phyloP scores from a whole-genome alignment of 92 coral and sea anemone species.

The Epizoanthus fatuus region DNA sequence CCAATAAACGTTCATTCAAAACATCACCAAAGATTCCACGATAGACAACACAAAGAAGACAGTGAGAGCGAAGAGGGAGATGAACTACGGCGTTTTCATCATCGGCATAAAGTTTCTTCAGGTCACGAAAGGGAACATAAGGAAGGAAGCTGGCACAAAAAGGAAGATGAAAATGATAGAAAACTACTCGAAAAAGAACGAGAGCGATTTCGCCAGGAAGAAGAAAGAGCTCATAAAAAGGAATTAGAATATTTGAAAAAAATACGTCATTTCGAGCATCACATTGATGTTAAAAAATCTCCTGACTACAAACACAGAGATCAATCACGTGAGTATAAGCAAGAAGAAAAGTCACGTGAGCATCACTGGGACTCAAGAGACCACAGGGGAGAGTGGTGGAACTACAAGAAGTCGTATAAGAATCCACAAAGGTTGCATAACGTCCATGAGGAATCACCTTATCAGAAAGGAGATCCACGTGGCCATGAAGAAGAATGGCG shows the following conservation, averaged over 20 bases:
- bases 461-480: constrained; percentile 3
- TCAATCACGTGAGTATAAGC: background rate
- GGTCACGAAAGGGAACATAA: background rate
- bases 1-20: background rate
- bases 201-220: constrained; percentile 27
- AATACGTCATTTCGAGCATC: constrained; percentile 35
- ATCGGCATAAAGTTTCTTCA: background rate
- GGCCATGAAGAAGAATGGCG: background rate
- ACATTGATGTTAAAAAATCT: background rate
- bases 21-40: constrained; percentile 11
- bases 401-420: background rate
- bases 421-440: background rate
- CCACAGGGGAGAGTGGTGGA: background rate
- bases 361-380: background rate
- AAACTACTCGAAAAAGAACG: constrained; percentile 16
- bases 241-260: constrained; percentile 36
- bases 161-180: constrained; percentile 16
- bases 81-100: constrained; percentile 6
- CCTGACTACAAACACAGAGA: background rate
- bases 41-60: background rate
- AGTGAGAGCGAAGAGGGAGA: background rate
- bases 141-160: constrained; percentile 7
- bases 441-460: background rate
- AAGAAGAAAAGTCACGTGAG: background rate
- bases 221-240: constrained; percentile 32